These are phyloP conservation scores for Tauraco erythrolophus DNA, from an alignment of 2,113 vertebrate genomes.

Conservation along the genomic window DNA sequence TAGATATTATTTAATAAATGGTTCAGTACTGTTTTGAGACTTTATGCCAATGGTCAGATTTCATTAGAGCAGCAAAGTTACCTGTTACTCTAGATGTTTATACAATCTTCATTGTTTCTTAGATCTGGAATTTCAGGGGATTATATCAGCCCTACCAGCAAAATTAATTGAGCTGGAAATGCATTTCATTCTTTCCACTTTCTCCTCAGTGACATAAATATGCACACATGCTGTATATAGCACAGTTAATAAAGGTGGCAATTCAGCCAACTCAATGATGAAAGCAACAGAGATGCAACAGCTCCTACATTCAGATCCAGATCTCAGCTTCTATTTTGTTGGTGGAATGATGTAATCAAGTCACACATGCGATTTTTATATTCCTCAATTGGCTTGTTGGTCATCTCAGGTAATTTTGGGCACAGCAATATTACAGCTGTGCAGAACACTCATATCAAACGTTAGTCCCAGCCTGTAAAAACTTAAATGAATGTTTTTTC, in stretches of 20 bases:
- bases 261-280: neutral
- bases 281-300: neutral
- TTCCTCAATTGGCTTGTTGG: neutral
- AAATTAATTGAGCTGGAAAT: neutral
- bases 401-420: neutral
- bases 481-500: neutral
- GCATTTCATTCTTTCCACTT: neutral
- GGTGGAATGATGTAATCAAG: neutral
- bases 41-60: neutral
- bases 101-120: neutral
- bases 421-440: neutral
- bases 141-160: neutral
- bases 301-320: neutral
- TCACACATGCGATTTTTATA: neutral
- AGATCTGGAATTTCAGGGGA: neutral
- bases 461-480: neutral
- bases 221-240: neutral
- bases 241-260: neutral
- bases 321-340: neutral
- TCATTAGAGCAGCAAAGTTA: neutral
- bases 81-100: neutral
- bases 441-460: neutral
- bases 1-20: constrained; percentile 58
- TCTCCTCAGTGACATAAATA: neutral
- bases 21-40: neutral